Evolutionary conservation across 2,113 vertebrate genomes (phyloP), one percentile per base, ranked within the genome.

Genomic region (Lepidothrix coronata): DNA sequence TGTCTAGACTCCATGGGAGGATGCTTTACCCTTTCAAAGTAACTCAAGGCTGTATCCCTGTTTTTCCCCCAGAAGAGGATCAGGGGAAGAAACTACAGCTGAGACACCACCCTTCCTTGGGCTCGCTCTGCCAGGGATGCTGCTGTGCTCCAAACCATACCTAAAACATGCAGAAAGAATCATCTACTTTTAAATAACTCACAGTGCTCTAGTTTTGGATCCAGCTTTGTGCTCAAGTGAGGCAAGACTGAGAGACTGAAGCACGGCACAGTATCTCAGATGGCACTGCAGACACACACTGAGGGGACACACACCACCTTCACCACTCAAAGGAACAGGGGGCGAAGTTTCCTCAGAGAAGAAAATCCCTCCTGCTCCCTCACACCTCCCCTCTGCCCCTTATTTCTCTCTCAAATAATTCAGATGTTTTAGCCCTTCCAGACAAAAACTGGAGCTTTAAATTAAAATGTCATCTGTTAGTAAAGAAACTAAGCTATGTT

Each of bases 391-490:
- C 57, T 65, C 81, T 39, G 49, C 58, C 19, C 16, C 58, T 74
- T 52, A 70, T 82, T 96, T 65, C 82, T 84, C 63, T 74, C 59
- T 70, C 41, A 66, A 81, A 94, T 96, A 74, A 93, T 92, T 91
- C 82, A 91, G 88, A 84, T 94, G 54, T 59, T 95, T 96, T 48
- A 82, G 85, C 44, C 88, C 91, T 91, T 88, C 61, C 85, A 95
- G 88, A 96, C 88, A 96, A 94, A 93, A 96, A 31, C 62, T 84
- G 81, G 93, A 90, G 93, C 71, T 92, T 86, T 95, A 95, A 97
- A 94, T 96, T 91, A 96, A 97, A 94, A 96, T 97, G 95, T 96
- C 96, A 97, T 96, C 92, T 94, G 76, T 96, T 95, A 93, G 78
- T 92, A 90, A 91, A 96, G 87, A 94, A 91, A 92, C 95, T 72